Evolutionary conservation across 2,797 vertebrate species (phyloP).

Genomic region (Capromys pilorides): DNA sequence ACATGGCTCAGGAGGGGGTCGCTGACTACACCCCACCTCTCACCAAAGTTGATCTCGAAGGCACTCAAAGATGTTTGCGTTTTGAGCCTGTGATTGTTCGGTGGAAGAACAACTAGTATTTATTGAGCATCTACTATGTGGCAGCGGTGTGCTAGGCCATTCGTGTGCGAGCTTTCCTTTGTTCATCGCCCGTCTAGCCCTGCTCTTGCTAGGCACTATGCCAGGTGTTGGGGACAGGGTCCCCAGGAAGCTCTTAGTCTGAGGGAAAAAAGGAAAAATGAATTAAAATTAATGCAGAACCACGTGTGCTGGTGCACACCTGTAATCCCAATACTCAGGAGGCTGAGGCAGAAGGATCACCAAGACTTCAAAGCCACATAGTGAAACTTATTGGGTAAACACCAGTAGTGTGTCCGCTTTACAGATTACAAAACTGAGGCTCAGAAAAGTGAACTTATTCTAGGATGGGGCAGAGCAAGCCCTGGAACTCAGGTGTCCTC

Average conservation of each 20-base stretch:
- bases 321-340: background rate
- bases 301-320: background rate
- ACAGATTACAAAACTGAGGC: background rate
- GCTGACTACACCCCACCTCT: background rate
- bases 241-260: background rate
- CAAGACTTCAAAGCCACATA: background rate
- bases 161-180: too few relatives aligned
- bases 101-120: background rate
- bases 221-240: background rate
- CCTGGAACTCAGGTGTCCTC: background rate
- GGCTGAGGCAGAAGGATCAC: background rate
- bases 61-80: background rate
- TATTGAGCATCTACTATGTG: rapidly evolving
- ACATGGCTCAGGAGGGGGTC: background rate
- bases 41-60: too few relatives aligned
- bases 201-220: background rate
- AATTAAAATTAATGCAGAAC: background rate
- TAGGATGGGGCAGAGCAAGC: background rate
- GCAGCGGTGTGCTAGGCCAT: background rate
- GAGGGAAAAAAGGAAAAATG: background rate
- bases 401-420: background rate
- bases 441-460: background rate
- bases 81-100: background rate
- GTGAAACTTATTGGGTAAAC: background rate
- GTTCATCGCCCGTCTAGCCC: background rate